Evolutionary conservation across 2,888 invertebrate species (phyloP).

Genomic region (Rhagium mordax): DNA sequence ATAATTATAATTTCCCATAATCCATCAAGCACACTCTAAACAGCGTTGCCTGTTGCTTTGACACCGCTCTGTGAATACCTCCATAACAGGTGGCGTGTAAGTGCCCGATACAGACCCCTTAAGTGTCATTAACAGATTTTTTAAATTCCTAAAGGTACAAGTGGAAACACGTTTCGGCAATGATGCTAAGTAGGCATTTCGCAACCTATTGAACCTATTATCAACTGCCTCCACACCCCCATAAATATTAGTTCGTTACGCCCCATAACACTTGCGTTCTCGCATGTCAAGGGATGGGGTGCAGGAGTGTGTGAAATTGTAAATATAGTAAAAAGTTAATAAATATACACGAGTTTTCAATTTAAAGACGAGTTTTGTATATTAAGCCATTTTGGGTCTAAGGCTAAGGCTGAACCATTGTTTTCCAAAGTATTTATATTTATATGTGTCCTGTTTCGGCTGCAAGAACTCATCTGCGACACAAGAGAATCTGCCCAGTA

Average conservation of each 20-base stretch:
- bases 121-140: slow-evolving; percentile 43
- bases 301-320: not conserved
- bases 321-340: not conserved
- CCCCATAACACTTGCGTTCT: slow-evolving; percentile 7
- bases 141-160: slow-evolving; percentile 43
- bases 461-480: too few species aligned
- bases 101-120: slow-evolving; percentile 23
- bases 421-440: too few species aligned
- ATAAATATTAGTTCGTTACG: slow-evolving; percentile 19
- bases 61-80: not conserved
- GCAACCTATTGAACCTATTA: slow-evolving; percentile 28
- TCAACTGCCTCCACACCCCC: slow-evolving; percentile 11
- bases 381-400: too few species aligned
- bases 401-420: too few species aligned
- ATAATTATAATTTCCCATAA: slow-evolving; percentile 1
- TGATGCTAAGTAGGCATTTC: slow-evolving; percentile 14
- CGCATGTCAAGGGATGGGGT: not conserved
- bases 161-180: slow-evolving; percentile 47
- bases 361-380: too few species aligned
- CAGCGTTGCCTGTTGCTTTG: not conserved
- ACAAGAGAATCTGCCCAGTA: too few species aligned
- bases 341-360: not conserved
- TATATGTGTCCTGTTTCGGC: too few species aligned
- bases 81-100: slow-evolving; percentile 37
- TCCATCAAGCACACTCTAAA: slow-evolving; percentile 1